Conservation (phyloP, 2,113 vertebrate genomes). For the Microtus pennsylvanicus region DNA sequence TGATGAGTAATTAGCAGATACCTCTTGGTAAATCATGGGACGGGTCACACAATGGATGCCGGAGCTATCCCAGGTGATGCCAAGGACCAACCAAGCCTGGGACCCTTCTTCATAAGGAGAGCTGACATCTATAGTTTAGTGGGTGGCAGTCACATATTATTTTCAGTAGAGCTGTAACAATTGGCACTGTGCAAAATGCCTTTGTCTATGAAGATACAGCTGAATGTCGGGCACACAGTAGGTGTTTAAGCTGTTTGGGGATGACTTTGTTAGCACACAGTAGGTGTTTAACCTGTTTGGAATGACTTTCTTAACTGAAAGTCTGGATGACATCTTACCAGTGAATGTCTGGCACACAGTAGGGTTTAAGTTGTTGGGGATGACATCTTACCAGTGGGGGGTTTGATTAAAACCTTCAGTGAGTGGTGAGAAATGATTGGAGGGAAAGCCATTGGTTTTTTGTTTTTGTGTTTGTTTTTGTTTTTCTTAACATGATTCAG, state of each 20-base stretch:
- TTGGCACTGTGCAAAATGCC: not conserved
- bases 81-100: not conserved
- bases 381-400: not conserved
- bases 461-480: not conserved
- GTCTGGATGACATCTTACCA: not conserved
- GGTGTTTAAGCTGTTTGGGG: not conserved
- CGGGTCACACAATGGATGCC: not conserved
- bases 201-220: not conserved
- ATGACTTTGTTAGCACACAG: not conserved
- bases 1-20: not conserved
- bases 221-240: not conserved
- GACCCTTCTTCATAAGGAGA: not conserved
- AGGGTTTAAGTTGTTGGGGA: no score
- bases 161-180: not conserved
- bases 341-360: not conserved
- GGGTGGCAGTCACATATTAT: not conserved
- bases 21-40: not conserved
- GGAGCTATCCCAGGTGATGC: not conserved
- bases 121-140: not conserved
- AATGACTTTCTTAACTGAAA: not conserved
- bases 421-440: not conserved
- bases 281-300: not conserved
- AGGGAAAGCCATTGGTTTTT: not conserved
- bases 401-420: not conserved
- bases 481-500: not conserved